Conservation (phyloP, 2,113 vertebrate species). For the Phaethornis superciliosus region DNA sequence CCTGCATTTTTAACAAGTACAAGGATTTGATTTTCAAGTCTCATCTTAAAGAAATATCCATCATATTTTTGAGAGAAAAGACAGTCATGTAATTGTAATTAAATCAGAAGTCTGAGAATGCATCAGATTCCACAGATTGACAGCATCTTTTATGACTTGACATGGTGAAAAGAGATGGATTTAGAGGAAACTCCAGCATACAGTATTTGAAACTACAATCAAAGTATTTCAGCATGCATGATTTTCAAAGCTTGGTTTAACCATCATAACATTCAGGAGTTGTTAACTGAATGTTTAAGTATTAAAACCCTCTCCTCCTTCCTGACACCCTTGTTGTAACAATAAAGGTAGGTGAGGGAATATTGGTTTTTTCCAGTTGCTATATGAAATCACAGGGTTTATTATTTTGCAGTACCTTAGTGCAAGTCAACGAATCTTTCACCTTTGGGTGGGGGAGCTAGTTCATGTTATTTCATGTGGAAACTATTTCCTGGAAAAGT, state of each 20-base stretch:
- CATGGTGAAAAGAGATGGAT: background rate
- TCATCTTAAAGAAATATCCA: background rate
- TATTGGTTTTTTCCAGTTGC: background rate
- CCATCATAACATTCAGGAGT: background rate
- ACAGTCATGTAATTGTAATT: slow-evolving; percentile 19
- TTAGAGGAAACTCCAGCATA: slow-evolving; percentile 8
- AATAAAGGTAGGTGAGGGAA: background rate
- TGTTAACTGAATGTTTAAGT: background rate
- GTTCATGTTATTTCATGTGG: rapidly evolving
- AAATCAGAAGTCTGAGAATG: slow-evolving; percentile 52
- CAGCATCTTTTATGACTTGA: slow-evolving; percentile 51
- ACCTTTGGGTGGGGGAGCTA: background rate
- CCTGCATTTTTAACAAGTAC: background rate
- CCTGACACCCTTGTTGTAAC: background rate
- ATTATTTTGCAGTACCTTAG: background rate
- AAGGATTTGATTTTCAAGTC: slow-evolving; percentile 22
- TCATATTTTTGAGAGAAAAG: slow-evolving; percentile 23
- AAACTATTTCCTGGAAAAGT: background rate
- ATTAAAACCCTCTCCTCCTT: background rate
- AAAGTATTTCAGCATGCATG: background rate
- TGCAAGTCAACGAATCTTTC: background rate
- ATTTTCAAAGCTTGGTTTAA: background rate
- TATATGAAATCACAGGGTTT: background rate
- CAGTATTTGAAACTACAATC: background rate
- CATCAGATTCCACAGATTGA: slow-evolving; percentile 1